Evolutionary conservation across 1,140 invertebrate genomes (phyloP).

Genomic region (Lepidotrigona ventralis): DNA sequence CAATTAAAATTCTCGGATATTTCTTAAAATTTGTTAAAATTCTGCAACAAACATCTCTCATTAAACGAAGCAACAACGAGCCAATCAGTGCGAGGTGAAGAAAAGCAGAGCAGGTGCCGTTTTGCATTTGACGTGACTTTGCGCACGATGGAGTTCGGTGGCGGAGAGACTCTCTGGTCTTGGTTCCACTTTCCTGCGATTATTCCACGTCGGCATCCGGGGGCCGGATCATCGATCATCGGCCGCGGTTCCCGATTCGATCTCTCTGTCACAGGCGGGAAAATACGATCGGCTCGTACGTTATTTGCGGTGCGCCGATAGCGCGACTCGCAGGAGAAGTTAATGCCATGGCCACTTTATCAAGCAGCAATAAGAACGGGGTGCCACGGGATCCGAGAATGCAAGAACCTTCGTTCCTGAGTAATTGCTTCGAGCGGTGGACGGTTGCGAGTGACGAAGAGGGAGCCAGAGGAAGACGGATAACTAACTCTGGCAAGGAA

Average conservation of each 20-base stretch:
- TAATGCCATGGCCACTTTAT: conserved; percentile 66
- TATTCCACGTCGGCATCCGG: conserved; percentile 71
- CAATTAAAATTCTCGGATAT: no score
- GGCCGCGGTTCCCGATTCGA: conserved; percentile 60
- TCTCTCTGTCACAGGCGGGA: conserved; percentile 49
- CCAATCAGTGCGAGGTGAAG: no score
- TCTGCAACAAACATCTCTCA: no score
- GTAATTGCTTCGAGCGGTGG: conserved; percentile 62
- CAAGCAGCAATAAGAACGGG: conserved; percentile 68
- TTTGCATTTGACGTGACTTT: background rate
- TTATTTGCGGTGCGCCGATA: conserved; percentile 49
- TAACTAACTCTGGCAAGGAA: background rate
- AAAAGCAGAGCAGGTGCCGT: background rate
- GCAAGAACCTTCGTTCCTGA: conserved; percentile 68
- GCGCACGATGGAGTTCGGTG: background rate
- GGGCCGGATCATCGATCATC: conserved; percentile 70
- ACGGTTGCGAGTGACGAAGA: conserved; percentile 5
- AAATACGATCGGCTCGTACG: conserved; percentile 45
- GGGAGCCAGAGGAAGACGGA: conserved; percentile 5
- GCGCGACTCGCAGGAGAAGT: conserved; percentile 55
- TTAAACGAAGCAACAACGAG: no score
- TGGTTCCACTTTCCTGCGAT: conserved; percentile 68
- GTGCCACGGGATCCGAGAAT: conserved; percentile 62
- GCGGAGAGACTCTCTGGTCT: conserved; percentile 23
- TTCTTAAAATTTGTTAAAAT: no score